Evolutionary conservation across 2,797 vertebrate species (phyloP).

Genomic region (Cephalopachus bancanus): DNA sequence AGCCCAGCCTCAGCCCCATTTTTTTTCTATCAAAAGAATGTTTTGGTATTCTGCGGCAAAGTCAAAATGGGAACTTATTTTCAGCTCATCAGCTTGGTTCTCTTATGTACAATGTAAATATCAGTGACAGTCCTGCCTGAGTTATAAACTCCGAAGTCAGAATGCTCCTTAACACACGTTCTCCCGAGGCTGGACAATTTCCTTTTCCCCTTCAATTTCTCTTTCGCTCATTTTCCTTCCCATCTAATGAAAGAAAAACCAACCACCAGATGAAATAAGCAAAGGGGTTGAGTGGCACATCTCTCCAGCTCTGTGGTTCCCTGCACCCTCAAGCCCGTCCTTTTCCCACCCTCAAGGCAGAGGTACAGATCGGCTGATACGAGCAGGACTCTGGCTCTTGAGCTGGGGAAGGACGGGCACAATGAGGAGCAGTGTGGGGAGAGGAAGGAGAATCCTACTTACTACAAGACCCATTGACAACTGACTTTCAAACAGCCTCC

Average conservation of each 20-base stretch:
- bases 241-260: not conserved
- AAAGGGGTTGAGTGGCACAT: not conserved
- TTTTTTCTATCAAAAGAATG: not conserved
- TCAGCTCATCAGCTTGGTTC: not conserved
- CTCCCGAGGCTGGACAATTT: not conserved
- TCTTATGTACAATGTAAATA: not conserved
- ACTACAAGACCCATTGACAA: not conserved
- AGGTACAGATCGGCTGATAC: not conserved
- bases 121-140: not conserved
- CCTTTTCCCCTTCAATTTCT: not conserved
- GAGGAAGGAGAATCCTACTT: not conserved
- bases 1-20: too few species aligned
- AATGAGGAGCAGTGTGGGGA: not conserved
- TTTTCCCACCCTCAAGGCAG: not conserved
- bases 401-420: not conserved
- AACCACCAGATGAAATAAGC: not conserved
- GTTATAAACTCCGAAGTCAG: not conserved
- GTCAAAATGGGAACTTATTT: not conserved
- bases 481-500: not conserved
- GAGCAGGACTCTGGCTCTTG: not conserved
- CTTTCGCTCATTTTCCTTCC: not conserved
- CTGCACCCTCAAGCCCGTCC: not conserved
- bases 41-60: conserved; percentile 35
- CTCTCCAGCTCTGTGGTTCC: not conserved
- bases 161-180: not conserved